A percentile compares a stretch with the other conserved stretches of the same genome.
These are phyloP conservation scores for Axinella damicornis DNA, from an alignment of 37 sponge, comb jelly and placozoan genomes.

Conservation along the genomic window DNA sequence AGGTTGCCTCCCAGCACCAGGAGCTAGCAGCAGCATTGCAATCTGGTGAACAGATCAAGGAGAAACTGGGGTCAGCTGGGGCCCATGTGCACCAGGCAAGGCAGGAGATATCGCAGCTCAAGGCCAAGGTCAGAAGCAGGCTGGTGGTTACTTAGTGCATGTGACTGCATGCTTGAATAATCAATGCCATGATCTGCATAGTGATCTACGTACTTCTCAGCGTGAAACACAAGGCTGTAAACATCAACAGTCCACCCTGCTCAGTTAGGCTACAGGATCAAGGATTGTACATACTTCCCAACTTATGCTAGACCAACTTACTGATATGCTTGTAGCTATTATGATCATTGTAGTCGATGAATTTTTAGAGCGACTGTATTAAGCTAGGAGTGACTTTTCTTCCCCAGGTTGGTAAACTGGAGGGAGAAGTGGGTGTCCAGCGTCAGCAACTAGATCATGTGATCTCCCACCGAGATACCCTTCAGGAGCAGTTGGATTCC, in stretches of 20 bases:
- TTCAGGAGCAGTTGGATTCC: not conserved
- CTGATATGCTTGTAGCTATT: too few species aligned
- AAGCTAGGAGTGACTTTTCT: not conserved
- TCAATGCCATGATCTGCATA: too few species aligned
- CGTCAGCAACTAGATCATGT: conserved; percentile 5
- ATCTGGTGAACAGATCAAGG: not conserved
- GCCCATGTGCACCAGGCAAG: conserved; percentile 1
- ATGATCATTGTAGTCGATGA: too few species aligned
- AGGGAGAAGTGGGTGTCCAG: not conserved
- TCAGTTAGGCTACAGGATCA: too few species aligned
- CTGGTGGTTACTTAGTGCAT: too few species aligned
- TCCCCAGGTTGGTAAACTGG: conserved; percentile 8
- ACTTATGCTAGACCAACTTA: too few species aligned
- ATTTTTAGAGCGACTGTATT: too few species aligned
- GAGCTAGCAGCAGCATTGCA: not conserved
- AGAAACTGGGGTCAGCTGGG: not conserved
- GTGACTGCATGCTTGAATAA: too few species aligned
- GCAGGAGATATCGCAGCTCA: not conserved
- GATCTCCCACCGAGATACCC: not conserved
- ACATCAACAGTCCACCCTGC: too few species aligned
- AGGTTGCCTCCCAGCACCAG: not conserved
- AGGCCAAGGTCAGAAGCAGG: conserved; percentile 44
- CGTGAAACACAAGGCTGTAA: too few species aligned
- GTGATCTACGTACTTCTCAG: too few species aligned
- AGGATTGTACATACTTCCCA: too few species aligned